Base-by-base conservation (phyloP, 2,888 invertebrate species). In the Cheilosia variabilis region DNA sequence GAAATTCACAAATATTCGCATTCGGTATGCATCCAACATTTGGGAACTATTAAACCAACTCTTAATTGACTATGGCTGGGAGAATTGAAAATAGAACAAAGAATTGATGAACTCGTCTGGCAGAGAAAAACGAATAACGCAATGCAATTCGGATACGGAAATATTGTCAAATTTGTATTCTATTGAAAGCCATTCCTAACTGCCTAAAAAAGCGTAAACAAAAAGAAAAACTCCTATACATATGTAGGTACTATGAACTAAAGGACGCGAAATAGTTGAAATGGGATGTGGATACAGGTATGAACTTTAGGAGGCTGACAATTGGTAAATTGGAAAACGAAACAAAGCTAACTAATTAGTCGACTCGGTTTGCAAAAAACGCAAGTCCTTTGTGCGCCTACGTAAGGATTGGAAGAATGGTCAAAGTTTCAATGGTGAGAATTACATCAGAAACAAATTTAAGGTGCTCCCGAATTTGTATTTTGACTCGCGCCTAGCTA, bases 121-220 rank as follows among this genome's bases (percentile, higher is more conserved):
- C 43, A 45, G 17, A 17, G 1, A 37, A 27, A 52, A 24, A 71
- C 27, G 37, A 41, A 34, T 50, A 41, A 37, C n/a, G 50, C 41
- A 71, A 37, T 15, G n/a, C 37, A 52, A 47, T 37, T 34, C 2
- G 34, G 57, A 19, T 37, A 5, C 24, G 9, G 52, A 41, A 62
- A 77, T 53, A 53, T 66, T 68, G 76, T 45, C 53, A 77, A 77
- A 77, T 68, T 68, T 53, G 41, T 27, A 53, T 52, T 53, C 76
- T 77, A 77, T 77, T 77, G 76, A 77, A 68, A 68, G 50, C 27
- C 50, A 41, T 50, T 52, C 17, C 52, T 22, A 50, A 2, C 50
- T 37, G 13, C 24, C 45, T n/a, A 17, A n/a, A 43, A 47, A 71
- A 58, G 24, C 2, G 45, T 17, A 45, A 7, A 9, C n/a, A 47